phyloP scores from a whole-genome alignment of 2,797 vertebrate species.

The Paedocypris micromegethes region DNA sequence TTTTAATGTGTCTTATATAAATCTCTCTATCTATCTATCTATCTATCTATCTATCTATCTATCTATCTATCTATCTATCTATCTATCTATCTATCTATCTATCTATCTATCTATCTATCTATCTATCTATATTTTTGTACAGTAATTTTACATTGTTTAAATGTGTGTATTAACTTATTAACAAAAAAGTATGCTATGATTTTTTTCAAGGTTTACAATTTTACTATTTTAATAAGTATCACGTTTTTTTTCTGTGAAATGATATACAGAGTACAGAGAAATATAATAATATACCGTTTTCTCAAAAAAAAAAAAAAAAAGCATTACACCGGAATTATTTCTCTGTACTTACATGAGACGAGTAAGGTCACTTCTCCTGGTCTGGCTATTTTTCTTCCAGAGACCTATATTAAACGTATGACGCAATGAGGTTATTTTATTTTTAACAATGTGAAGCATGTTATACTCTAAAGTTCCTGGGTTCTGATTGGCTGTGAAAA shows the following conservation, averaged over 20 bases:
- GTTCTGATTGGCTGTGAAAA: constrained; percentile 13
- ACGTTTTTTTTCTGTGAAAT: too few species aligned
- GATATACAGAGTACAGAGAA: too few species aligned
- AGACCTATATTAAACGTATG: constrained; percentile 23
- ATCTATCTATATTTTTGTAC: neutral
- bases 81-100: neutral
- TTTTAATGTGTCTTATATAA: neutral
- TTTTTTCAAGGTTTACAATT: neutral
- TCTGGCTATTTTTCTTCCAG: neutral
- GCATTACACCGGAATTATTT: neutral
- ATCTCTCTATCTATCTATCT: neutral
- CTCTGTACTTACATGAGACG: neutral
- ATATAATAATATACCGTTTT: too few species aligned
- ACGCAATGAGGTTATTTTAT: constrained; percentile 34
- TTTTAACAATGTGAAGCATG: constrained; percentile 12
- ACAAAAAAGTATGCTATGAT: neutral
- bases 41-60: neutral
- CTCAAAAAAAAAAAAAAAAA: neutral
- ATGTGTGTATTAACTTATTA: neutral
- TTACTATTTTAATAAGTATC: too few species aligned
- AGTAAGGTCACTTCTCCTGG: constrained; percentile 18
- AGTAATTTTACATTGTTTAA: neutral
- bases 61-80: neutral
- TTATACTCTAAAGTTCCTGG: constrained; percentile 6
- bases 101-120: neutral